Evolutionary conservation across 2,888 invertebrate genomes (phyloP).

Genomic region (Drosophila basisetae): DNA sequence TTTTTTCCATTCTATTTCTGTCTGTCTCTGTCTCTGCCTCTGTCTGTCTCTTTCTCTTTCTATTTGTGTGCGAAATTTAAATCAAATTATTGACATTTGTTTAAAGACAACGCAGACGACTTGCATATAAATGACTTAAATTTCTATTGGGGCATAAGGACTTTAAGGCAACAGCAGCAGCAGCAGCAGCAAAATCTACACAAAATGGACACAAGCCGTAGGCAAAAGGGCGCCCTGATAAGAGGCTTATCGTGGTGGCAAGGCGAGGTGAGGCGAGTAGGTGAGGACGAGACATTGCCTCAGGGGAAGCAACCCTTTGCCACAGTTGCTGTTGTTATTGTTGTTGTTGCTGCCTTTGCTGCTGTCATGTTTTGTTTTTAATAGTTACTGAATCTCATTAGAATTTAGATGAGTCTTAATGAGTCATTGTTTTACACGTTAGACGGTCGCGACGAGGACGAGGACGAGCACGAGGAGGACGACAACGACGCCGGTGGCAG

Average conservation of each 20-base stretch:
- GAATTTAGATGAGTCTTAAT: slow-evolving; percentile 85
- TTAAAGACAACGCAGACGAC: slow-evolving; percentile 69
- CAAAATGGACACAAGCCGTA: slow-evolving; percentile 62
- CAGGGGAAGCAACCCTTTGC: slow-evolving; percentile 73
- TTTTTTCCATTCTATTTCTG: slow-evolving; percentile 14
- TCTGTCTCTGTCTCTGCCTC: background rate
- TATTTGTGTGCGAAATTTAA: slow-evolving; percentile 70
- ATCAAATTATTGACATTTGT: slow-evolving; percentile 81
- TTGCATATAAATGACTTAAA: slow-evolving; percentile 76
- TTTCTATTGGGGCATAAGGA: slow-evolving; percentile 35
- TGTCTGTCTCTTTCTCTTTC: slow-evolving; percentile 1
- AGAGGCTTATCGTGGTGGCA: slow-evolving; percentile 36
- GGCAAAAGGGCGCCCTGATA: slow-evolving; percentile 61
- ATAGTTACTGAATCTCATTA: slow-evolving; percentile 85
- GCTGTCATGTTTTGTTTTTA: slow-evolving; percentile 80
- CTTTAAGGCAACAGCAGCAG: slow-evolving; percentile 52
- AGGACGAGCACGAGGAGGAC: slow-evolving; percentile 16
- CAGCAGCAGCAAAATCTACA: slow-evolving; percentile 65
- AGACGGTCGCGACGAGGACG: slow-evolving; percentile 59
- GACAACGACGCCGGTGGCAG: slow-evolving; percentile 17
- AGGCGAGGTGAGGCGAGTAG: background rate
- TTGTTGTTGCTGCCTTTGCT: slow-evolving; percentile 42
- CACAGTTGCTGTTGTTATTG: slow-evolving; percentile 45
- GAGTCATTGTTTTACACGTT: slow-evolving; percentile 85
- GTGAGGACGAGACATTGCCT: slow-evolving; percentile 32